Evolutionary conservation across 2,888 invertebrate species (phyloP), one percentile per base, ranked within the genome.

Genomic region (Sacculina carcini): DNA sequence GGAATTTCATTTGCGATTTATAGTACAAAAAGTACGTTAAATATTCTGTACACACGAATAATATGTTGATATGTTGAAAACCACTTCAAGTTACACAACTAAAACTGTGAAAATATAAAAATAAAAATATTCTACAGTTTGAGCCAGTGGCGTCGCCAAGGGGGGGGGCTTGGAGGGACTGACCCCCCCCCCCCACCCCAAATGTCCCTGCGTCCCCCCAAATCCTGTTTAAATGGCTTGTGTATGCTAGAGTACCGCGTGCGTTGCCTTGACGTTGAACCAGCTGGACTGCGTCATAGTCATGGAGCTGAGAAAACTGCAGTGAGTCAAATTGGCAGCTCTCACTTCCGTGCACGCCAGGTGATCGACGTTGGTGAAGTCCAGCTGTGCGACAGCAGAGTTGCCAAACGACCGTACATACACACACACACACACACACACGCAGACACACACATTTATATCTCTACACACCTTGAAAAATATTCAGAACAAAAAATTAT

Each of bases 321-420:
- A 94, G 65, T 92, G 89, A 0, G 85, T 80, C 38, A 94, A 69
- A 65, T 90, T 92, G 0, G 92, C 90, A 2, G 92, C 94, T 57
- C 92, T 69, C 55, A 94, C 81, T 72, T 94, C 94, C 0, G 90
- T 86, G 62, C 94, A 94, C 0, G 92, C 92, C 52, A 94, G 66
- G 64, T 94, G 94, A 57, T 89, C 80, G 56, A 87, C 70, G 63
- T 92, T 85, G 59, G 74, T 78, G 60, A 89, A 85, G 66, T 94
- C 81, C 2, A 56, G 39, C 55, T 92, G 52, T 90, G 63, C 46
- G 23, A 36, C 16, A 36, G 16, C n/a, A n/a, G n/a, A n/a, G n/a
- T n/a, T n/a, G n/a, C n/a, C n/a, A n/a, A n/a, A n/a, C n/a, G n/a
- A n/a, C n/a, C n/a, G n/a, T n/a, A n/a, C n/a, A n/a, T n/a, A n/a